A percentile compares a stretch with the other conserved stretches of the same genome.
Conservation (phyloP, 2,113 vertebrate species). For the Lepidothrix coronata region DNA sequence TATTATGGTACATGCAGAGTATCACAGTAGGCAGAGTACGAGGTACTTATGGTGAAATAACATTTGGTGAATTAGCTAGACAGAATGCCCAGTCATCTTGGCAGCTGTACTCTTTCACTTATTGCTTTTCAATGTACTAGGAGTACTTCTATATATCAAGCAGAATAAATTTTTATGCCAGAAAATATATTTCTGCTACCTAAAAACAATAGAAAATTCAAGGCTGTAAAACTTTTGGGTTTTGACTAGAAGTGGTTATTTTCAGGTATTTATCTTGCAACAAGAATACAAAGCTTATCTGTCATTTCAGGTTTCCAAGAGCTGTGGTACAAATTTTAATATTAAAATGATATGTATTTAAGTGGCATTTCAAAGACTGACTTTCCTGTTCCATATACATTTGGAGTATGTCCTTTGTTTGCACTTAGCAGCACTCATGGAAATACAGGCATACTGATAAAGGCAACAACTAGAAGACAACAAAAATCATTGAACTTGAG, state of each 20-base stretch:
- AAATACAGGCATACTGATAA: neutral
- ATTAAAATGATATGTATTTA: neutral
- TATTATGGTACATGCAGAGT: neutral
- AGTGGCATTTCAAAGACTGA: neutral
- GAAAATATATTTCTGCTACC: neutral
- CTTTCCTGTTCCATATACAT: neutral
- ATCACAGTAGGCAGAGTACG: neutral
- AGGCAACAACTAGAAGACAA: neutral
- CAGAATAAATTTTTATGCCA: neutral
- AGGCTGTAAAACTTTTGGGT: neutral
- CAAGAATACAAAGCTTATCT: neutral
- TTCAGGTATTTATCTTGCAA: neutral
- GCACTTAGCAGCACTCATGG: neutral
- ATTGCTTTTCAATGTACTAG: neutral
- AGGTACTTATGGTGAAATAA: neutral
- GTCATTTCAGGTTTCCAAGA: neutral
- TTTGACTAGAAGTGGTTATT: neutral
- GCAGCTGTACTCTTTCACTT: neutral
- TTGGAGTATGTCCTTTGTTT: neutral
- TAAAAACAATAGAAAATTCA: neutral
- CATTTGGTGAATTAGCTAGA: accelerated
- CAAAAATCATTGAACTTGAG: neutral
- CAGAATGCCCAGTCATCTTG: neutral
- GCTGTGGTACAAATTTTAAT: neutral
- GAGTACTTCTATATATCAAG: neutral